These are phyloP conservation scores for Syrrhaptes paradoxus DNA, from an alignment of 2,113 vertebrate genomes.

Conservation along the genomic window DNA sequence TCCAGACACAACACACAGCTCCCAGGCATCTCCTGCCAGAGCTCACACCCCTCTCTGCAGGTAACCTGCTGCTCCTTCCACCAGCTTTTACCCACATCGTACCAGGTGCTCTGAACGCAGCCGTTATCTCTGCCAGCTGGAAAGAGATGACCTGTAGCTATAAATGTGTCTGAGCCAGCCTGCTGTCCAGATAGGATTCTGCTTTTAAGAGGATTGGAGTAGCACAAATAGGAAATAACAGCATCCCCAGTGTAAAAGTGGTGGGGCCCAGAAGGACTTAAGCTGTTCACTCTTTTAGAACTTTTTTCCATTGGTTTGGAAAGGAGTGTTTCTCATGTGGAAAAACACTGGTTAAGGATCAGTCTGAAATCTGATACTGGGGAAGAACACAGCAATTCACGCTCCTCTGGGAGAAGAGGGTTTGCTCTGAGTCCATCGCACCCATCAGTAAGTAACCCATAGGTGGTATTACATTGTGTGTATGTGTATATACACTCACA, in stretches of 20 bases:
- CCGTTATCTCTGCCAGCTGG: constrained; percentile 4
- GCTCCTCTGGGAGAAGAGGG: fast-evolving
- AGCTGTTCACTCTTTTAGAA: background rate
- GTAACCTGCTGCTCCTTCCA: fast-evolving
- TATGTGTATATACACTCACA: fast-evolving
- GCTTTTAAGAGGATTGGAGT: constrained; percentile 74
- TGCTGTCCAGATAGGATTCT: background rate
- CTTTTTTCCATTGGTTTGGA: background rate
- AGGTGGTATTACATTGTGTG: fast-evolving
- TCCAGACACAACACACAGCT: fast-evolving
- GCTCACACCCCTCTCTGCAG: fast-evolving
- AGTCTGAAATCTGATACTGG: background rate
- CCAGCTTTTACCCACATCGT: background rate
- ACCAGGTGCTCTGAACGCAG: background rate
- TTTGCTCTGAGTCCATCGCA: background rate
- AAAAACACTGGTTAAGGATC: fast-evolving
- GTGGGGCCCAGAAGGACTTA: background rate
- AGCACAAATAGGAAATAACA: constrained; percentile 3
- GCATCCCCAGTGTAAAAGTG: background rate
- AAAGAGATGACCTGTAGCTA: constrained; percentile 59
- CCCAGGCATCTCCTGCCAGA: fast-evolving
- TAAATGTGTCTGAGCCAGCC: constrained; percentile 55
- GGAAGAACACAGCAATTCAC: fast-evolving
- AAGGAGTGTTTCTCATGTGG: background rate
- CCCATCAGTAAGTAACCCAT: too few relatives aligned